Conservation (phyloP, 2,113 vertebrate genomes). For the Tonatia bakeri region DNA sequence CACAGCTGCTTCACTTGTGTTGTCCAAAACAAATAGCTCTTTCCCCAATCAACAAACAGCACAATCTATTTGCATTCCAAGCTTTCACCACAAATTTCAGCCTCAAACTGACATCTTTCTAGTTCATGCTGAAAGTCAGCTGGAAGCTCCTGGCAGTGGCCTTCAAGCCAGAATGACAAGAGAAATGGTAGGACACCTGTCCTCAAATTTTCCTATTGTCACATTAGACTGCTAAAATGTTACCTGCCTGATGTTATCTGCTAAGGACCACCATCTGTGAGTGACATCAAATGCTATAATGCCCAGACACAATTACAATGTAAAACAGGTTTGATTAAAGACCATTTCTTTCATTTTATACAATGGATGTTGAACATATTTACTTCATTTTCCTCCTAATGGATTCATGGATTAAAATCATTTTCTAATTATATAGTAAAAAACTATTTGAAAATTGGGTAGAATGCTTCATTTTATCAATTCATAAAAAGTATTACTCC, state of each 20-base stretch:
- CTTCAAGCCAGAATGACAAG: too few relatives aligned
- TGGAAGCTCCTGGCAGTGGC: too few relatives aligned
- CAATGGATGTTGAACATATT: neutral
- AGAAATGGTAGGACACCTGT: neutral
- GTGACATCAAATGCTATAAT: neutral
- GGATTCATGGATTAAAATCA: accelerated
- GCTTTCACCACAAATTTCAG: too few relatives aligned
- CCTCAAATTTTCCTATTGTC: neutral
- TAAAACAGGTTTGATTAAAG: neutral
- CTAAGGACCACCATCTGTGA: neutral
- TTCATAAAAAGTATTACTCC: neutral
- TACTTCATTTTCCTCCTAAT: neutral
- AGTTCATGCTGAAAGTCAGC: too few relatives aligned
- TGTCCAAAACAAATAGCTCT: neutral
- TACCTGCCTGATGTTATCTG: neutral
- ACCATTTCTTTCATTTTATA: neutral
- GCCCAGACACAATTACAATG: too few relatives aligned
- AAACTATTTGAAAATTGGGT: neutral
- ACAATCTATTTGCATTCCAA: too few relatives aligned
- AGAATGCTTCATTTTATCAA: neutral
- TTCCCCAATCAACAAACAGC: too few relatives aligned
- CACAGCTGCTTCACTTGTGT: neutral
- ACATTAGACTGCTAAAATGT: neutral
- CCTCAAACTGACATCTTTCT: too few relatives aligned
- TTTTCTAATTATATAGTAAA: neutral